phyloP scores from a whole-genome alignment of 2,888 invertebrate genomes.

The Meandrusa payeni region DNA sequence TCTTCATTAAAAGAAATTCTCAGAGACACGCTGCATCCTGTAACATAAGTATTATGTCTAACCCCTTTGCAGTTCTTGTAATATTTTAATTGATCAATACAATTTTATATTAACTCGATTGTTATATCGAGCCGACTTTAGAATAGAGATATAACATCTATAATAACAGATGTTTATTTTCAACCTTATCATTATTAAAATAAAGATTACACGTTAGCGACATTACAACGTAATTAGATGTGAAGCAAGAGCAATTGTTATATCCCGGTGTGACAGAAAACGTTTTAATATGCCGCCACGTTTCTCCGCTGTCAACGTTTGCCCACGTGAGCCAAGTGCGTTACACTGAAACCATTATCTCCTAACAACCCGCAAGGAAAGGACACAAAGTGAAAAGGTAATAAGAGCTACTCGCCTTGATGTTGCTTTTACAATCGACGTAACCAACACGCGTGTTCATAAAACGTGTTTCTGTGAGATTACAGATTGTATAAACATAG shows the following conservation, averaged over 20 bases:
- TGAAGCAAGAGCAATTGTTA: constrained; percentile 10
- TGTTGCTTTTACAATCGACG: too few species aligned
- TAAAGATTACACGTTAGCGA: background rate
- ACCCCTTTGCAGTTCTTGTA: too few species aligned
- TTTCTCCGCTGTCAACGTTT: constrained; percentile 13
- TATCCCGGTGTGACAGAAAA: constrained; percentile 16
- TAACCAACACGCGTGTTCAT: too few species aligned
- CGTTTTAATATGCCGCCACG: constrained; percentile 17
- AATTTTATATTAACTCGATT: too few species aligned
- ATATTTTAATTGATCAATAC: too few species aligned
- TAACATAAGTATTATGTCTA: too few species aligned
- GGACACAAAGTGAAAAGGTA: constrained; percentile 3
- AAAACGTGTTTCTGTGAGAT: too few species aligned
- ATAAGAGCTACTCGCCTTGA: too few species aligned
- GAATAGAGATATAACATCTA: background rate
- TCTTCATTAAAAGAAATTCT: too few species aligned
- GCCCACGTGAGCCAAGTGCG: constrained; percentile 14
- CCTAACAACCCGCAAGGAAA: background rate
- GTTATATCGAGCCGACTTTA: too few species aligned
- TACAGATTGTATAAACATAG: too few species aligned
- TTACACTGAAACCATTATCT: constrained; percentile 12
- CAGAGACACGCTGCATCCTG: too few species aligned
- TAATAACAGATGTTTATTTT: background rate
- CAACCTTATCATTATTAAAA: background rate
- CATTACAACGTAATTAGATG: background rate